Evolutionary conservation across 2,888 invertebrate genomes (phyloP).

Genomic region (Sinotaia quadrata): DNA sequence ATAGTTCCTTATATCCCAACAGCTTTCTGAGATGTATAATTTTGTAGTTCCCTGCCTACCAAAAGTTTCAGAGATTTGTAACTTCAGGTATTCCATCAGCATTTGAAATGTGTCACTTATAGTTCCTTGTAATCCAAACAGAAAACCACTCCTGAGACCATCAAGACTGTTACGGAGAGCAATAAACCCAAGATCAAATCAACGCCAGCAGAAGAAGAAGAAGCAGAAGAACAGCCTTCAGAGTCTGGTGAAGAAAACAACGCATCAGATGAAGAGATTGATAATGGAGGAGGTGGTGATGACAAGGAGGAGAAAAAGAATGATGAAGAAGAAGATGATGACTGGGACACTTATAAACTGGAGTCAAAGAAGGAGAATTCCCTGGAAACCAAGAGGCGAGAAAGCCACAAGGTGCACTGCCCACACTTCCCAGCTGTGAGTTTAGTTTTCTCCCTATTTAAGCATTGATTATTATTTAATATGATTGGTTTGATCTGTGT

Average conservation of each 20-base stretch:
- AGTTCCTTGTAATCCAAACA: neutral
- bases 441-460: constrained; percentile 19
- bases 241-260: constrained; percentile 42
- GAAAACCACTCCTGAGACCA: constrained; percentile 11
- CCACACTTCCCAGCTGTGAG: constrained; percentile 91
- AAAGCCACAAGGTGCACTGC: constrained; percentile 97
- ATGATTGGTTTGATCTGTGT: neutral
- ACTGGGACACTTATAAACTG: constrained; percentile 95
- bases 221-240: constrained; percentile 37
- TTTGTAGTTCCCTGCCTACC: too few species aligned
- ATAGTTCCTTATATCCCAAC: too few species aligned
- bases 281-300: constrained; percentile 36
- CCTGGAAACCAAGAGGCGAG: constrained; percentile 92
- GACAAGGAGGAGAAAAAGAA: constrained; percentile 35
- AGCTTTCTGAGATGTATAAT: too few species aligned
- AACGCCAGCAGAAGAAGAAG: constrained; percentile 24
- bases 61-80: too few species aligned
- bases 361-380: constrained; percentile 83
- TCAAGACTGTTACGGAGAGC: neutral
- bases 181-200: constrained; percentile 23
- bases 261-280: constrained; percentile 24
- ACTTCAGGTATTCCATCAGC: too few species aligned
- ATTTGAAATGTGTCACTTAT: too few species aligned
- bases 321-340: constrained; percentile 81
- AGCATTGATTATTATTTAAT: neutral